phyloP scores from a whole-genome alignment of 2,888 invertebrate species.

The Thalpophila matura region DNA sequence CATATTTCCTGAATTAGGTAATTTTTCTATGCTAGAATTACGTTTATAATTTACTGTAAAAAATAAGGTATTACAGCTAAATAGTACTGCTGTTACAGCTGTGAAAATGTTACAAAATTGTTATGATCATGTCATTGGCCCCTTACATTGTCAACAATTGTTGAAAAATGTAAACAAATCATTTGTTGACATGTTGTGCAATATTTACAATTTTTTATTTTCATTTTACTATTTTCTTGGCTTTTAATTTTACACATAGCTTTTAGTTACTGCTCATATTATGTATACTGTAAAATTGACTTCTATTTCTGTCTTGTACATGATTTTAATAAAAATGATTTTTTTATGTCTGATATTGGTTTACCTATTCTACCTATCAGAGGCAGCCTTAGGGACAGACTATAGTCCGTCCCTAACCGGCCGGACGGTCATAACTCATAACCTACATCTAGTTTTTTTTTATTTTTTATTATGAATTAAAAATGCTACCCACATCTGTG shows the following conservation, averaged over 20 bases:
- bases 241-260: not conserved
- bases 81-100: not conserved
- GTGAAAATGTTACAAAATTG: not conserved
- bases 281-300: not conserved
- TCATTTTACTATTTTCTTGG: not conserved
- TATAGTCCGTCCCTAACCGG: too few species aligned
- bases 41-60: not conserved
- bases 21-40: conserved; percentile 27
- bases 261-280: not conserved
- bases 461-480: too few species aligned
- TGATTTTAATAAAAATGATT: not conserved
- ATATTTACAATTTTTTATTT: conserved; percentile 19
- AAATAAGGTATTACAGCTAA: not conserved
- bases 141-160: conserved; percentile 33
- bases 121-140: conserved; percentile 20
- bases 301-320: not conserved
- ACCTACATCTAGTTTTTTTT: too few species aligned
- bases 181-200: conserved; percentile 39
- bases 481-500: too few species aligned
- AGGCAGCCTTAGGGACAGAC: too few species aligned
- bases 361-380: too few species aligned
- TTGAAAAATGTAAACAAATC: conserved; percentile 64
- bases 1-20: conserved; percentile 42
- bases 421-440: too few species aligned
- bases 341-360: not conserved